phyloP scores from a whole-genome alignment of 2,113 vertebrate species.

The Panurus biarmicus region DNA sequence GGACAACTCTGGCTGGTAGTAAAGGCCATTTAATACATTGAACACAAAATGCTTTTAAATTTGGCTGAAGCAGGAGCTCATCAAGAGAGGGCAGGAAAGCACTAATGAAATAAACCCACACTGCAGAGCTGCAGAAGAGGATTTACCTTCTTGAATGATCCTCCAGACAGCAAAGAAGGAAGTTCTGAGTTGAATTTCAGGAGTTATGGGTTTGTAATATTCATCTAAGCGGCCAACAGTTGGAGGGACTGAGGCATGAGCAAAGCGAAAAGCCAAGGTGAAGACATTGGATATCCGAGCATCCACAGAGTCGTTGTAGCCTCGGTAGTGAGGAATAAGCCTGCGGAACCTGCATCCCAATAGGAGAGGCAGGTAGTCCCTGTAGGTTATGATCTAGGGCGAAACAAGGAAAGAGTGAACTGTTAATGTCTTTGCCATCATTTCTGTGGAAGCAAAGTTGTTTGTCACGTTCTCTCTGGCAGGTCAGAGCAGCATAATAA shows the following conservation, averaged over 20 bases:
- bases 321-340: conserved; percentile 63
- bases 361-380: conserved; percentile 80
- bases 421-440: not conserved
- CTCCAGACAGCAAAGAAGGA: conserved; percentile 85
- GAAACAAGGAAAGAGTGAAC: not conserved
- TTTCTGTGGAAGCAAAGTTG: not conserved
- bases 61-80: not conserved
- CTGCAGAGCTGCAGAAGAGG: not conserved
- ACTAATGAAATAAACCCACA: not conserved
- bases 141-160: conserved; percentile 78
- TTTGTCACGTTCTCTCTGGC: not conserved
- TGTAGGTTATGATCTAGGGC: conserved; percentile 80
- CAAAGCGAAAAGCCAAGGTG: conserved; percentile 85
- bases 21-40: not conserved
- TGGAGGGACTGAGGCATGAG: conserved; percentile 81
- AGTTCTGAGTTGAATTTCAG: conserved; percentile 69
- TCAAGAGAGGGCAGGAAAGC: not conserved
- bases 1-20: not conserved
- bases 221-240: conserved; percentile 68
- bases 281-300: conserved; percentile 82
- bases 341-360: conserved; percentile 45
- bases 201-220: conserved; percentile 54
- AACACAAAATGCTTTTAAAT: not conserved
- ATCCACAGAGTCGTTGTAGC: conserved; percentile 75
- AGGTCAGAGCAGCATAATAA: not conserved